Evolutionary conservation across 2,888 invertebrate species (phyloP).

Genomic region (Drosophila lutescens): DNA sequence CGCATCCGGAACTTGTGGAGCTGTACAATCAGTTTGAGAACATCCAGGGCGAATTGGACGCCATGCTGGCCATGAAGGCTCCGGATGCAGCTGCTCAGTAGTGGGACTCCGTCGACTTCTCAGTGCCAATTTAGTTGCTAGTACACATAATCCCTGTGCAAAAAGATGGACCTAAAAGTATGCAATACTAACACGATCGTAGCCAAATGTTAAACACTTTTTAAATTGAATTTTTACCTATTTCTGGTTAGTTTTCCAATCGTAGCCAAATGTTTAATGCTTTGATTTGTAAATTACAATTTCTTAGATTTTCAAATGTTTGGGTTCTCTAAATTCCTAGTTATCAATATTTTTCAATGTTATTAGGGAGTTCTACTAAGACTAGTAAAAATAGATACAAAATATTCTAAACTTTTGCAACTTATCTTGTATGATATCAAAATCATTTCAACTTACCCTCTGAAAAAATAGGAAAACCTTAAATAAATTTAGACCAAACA

Average conservation of each 20-base stretch:
- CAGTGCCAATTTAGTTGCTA: constrained; percentile 23
- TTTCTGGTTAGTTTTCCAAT: neutral
- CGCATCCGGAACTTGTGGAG: constrained; percentile 85
- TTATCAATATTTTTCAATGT: neutral
- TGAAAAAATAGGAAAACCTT: neutral
- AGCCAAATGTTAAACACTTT: constrained; percentile 25
- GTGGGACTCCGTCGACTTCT: constrained; percentile 1
- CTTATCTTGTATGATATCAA: no score
- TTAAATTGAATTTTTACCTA: neutral
- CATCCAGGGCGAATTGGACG: constrained; percentile 85
- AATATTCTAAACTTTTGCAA: no score
- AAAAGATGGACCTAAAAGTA: constrained; percentile 19
- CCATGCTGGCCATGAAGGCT: constrained; percentile 67
- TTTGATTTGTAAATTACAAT: no score
- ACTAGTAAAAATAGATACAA: neutral
- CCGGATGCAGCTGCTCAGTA: constrained; percentile 10
- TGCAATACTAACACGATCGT: constrained; percentile 32
- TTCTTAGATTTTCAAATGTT: neutral
- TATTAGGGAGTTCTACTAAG: neutral
- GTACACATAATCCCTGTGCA: constrained; percentile 6
- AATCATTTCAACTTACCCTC: neutral
- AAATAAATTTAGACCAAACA: neutral
- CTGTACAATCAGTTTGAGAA: constrained; percentile 86
- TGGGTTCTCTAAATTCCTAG: neutral
- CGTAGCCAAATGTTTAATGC: constrained; percentile 1